Conservation (phyloP, 2,113 vertebrate genomes). For the Pluvialis apricaria region DNA sequence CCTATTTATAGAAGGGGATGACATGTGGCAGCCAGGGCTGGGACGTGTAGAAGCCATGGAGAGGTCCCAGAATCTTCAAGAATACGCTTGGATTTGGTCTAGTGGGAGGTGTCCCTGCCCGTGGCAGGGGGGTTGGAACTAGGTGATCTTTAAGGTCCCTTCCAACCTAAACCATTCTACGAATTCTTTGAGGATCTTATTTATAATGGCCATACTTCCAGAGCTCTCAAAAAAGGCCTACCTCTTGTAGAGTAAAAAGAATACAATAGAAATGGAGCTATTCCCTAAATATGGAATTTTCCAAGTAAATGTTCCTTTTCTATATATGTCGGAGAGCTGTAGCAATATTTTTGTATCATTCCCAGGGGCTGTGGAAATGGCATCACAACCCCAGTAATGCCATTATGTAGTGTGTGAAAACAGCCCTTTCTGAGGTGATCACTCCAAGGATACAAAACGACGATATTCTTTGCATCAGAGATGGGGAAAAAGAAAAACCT, state of each 20-base stretch:
- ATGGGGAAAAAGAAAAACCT: background rate
- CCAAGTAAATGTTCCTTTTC: background rate
- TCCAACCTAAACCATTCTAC: too few species aligned
- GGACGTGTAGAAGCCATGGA: background rate
- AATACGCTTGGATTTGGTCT: background rate
- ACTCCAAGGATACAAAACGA: background rate
- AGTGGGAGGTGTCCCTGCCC: too few species aligned
- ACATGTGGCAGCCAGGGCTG: background rate
- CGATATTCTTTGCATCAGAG: background rate
- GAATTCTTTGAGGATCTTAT: background rate
- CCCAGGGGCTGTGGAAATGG: background rate
- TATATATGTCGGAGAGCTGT: background rate
- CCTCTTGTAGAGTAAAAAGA: background rate
- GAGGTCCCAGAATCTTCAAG: background rate
- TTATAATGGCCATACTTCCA: background rate
- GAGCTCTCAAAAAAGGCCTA: background rate
- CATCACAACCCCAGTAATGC: background rate
- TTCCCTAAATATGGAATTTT: background rate
- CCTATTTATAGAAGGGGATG: constrained; percentile 29
- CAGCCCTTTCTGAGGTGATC: background rate
- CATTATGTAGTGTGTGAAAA: background rate
- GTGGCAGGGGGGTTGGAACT: too few species aligned
- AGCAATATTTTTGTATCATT: background rate
- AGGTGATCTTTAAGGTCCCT: too few species aligned
- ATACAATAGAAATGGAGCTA: background rate